Percentiles rank a stretch among this genome's conserved stretches.
phyloP scores from a whole-genome alignment of 2,888 invertebrate species.

The Tinea pellionella region DNA sequence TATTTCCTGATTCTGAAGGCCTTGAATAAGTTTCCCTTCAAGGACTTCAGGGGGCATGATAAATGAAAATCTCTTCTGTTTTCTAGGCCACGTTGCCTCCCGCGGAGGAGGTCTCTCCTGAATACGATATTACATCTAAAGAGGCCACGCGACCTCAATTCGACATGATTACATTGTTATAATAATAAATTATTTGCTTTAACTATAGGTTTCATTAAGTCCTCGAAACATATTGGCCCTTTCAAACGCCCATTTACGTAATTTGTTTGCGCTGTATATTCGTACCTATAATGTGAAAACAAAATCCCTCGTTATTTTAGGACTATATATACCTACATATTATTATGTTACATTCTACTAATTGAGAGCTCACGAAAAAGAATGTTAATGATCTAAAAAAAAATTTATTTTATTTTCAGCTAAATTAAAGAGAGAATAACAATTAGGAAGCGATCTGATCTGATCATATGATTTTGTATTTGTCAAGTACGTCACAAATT shows the following conservation, averaged over 20 bases:
- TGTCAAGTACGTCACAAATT: not conserved
- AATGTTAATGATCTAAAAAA: not conserved
- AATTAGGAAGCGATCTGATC: no score
- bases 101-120: constrained; percentile 30
- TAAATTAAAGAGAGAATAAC: no score
- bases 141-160: constrained; percentile 5
- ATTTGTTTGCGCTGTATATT: not conserved
- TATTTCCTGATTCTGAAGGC: constrained; percentile 45
- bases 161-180: constrained; percentile 7
- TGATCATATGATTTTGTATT: not conserved
- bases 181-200: constrained; percentile 4
- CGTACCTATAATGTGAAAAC: no score
- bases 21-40: constrained; percentile 50
- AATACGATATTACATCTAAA: constrained; percentile 31
- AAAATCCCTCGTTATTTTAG: no score
- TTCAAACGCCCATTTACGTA: not conserved
- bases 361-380: not conserved
- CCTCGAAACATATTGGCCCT: not conserved
- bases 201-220: not conserved
- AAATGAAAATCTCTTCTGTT: constrained; percentile 48
- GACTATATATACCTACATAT: no score
- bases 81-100: constrained; percentile 43
- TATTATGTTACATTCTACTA: no score
- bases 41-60: constrained; percentile 47
- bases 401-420: no score